Conservation (phyloP, 1,140 invertebrate genomes). For the Drosophila kohkoa region DNA sequence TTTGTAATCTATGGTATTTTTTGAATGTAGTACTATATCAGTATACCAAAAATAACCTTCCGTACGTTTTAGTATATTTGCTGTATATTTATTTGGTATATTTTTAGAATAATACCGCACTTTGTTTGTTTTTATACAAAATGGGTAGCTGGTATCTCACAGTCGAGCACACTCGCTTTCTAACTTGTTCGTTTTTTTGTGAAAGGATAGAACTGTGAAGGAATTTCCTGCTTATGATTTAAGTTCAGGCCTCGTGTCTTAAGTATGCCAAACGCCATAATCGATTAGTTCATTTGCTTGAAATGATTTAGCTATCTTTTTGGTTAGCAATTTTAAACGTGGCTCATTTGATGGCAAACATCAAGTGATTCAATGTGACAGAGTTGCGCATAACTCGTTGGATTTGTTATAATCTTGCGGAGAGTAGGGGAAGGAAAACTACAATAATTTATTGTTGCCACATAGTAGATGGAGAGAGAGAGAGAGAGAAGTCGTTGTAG, state of each 20-base stretch:
- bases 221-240: slow-evolving; percentile 20
- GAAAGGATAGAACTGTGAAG: neutral
- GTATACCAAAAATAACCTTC: no score
- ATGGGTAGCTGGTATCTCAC: no score
- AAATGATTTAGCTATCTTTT: slow-evolving; percentile 6
- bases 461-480: slow-evolving; percentile 39
- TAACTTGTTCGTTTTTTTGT: no score
- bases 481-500: slow-evolving; percentile 47
- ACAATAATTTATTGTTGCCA: slow-evolving; percentile 70
- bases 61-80: no score
- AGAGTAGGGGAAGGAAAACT: slow-evolving; percentile 24
- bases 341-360: slow-evolving; percentile 48
- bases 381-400: slow-evolving; percentile 60
- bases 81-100: no score
- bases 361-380: slow-evolving; percentile 70
- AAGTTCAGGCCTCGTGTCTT: slow-evolving; percentile 15
- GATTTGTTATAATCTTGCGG: slow-evolving; percentile 60
- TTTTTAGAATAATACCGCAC: no score
- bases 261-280: slow-evolving; percentile 64
- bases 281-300: slow-evolving; percentile 49
- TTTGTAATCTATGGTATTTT: no score
- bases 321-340: slow-evolving; percentile 10
- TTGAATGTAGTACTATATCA: no score
- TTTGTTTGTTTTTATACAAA: no score
- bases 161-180: no score